Evolutionary conservation across 2,113 vertebrate genomes (phyloP), one percentile per base, ranked within the genome.

Genomic region (Casuarius casuarius): DNA sequence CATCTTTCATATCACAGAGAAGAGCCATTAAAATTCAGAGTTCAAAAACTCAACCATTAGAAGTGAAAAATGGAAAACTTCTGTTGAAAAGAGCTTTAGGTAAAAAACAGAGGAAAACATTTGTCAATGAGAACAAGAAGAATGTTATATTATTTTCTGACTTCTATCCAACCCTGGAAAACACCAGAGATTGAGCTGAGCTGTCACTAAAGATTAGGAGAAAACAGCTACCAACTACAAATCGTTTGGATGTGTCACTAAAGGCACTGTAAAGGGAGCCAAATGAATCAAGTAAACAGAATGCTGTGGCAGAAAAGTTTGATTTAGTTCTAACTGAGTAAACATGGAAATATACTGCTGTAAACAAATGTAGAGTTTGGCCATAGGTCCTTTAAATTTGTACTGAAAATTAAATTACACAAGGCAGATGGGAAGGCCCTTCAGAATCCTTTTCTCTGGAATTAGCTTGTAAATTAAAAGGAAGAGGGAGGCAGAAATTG

Each of bases 161-260:
- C 66, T 78, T 88, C 40, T 78, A 0, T 84, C 79, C 76, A 94
- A 94, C 76, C 56, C 51, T 85, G 42, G 62, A 80, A 96, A 89
- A 85, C 78, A 82, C 29, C 62, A 93, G 38, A 80, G 63, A 74
- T 56, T 0, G 10, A 95, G 25, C 75, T 77, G 63, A 95, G 67
- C 91, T 94, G 96, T 94, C 94, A 80, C 81, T 95, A 80, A 85
- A 91, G 89, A 95, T 97, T 94, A 95, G 46, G 71, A 95, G 59
- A 40, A 82, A 91, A 65, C 77, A 77, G 46, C 94, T 95, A 92
- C 87, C 81, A 90, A 71, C 84, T 91, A 87, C 87, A 83, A 85
- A 95, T 54, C 0, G 0, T 83, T 87, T 85, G 87, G 72, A 88
- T 83, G 46, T 90, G 62, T 94, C 59, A 89, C 62, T 48, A 44